These are phyloP conservation scores for Conistra vaccinii DNA, from an alignment of 2,888 invertebrate species.

Conservation along the genomic window DNA sequence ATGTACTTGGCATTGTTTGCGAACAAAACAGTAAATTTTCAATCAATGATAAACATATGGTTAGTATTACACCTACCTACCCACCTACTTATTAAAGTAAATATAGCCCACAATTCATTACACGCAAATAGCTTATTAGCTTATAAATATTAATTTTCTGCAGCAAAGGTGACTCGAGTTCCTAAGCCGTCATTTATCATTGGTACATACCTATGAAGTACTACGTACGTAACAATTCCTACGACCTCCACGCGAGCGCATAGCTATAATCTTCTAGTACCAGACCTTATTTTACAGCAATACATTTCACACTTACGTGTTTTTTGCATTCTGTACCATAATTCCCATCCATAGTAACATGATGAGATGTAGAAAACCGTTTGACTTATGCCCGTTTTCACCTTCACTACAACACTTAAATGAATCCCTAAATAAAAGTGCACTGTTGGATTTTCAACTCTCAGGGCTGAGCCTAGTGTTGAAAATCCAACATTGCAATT, in stretches of 20 bases:
- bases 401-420: too few relatives aligned
- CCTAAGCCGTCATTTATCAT: not conserved
- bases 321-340: not conserved
- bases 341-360: not conserved
- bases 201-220: not conserved
- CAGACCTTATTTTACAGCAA: not conserved
- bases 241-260: not conserved
- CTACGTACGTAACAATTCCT: not conserved
- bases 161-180: not conserved
- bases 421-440: too few relatives aligned
- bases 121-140: slow-evolving; percentile 1
- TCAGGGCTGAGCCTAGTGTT: too few relatives aligned
- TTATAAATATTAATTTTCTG: slow-evolving; percentile 17
- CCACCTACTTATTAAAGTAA: slow-evolving; percentile 13
- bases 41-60: slow-evolving; percentile 35
- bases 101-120: slow-evolving; percentile 6
- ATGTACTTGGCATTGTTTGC: slow-evolving; percentile 34
- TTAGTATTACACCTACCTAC: not conserved
- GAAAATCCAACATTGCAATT: too few relatives aligned
- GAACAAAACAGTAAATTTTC: slow-evolving; percentile 26
- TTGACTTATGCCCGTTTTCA: too few relatives aligned
- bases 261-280: not conserved
- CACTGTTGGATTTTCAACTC: too few relatives aligned
- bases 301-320: not conserved
- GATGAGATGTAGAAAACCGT: not conserved